A percentile compares a stretch with the other conserved stretches of the same genome.
phyloP scores from a whole-genome alignment of 2,113 vertebrate genomes.

The Zootoca vivipara region DNA sequence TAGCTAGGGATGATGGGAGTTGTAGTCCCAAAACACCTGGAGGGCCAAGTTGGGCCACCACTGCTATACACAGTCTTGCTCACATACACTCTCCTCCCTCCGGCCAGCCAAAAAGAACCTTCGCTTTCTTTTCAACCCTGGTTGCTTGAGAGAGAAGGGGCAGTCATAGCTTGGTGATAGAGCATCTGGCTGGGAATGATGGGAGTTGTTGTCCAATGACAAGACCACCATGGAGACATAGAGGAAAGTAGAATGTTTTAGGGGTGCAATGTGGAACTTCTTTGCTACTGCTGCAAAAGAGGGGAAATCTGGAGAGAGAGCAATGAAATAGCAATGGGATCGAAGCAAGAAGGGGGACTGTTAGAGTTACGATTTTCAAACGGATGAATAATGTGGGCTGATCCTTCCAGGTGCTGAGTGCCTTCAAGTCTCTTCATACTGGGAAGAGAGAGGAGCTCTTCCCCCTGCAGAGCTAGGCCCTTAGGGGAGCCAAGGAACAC shows the following conservation, averaged over 20 bases:
- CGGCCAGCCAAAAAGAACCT: no score
- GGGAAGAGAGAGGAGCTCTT: constrained; percentile 14
- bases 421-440: constrained; percentile 8
- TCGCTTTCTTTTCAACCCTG: no score
- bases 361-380: constrained; percentile 49
- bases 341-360: constrained; percentile 38
- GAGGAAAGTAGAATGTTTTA: background rate
- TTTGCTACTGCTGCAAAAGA: background rate
- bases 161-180: no score
- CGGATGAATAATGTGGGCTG: constrained; percentile 16
- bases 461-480: constrained; percentile 16
- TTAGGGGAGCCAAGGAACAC: constrained; percentile 20
- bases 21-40: no score
- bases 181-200: no score
- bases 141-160: no score
- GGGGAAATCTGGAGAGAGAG: background rate
- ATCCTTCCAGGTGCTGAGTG: constrained; percentile 34
- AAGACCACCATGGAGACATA: background rate
- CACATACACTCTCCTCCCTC: no score
- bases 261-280: background rate
- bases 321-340: background rate
- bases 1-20: no score
- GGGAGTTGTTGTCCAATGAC: no score
- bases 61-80: no score
- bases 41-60: no score